Percentiles rank a stretch among this genome's conserved stretches.
These are phyloP conservation scores for Drosophila busckii DNA, from an alignment of 1,140 invertebrate genomes.

Conservation along the genomic window DNA sequence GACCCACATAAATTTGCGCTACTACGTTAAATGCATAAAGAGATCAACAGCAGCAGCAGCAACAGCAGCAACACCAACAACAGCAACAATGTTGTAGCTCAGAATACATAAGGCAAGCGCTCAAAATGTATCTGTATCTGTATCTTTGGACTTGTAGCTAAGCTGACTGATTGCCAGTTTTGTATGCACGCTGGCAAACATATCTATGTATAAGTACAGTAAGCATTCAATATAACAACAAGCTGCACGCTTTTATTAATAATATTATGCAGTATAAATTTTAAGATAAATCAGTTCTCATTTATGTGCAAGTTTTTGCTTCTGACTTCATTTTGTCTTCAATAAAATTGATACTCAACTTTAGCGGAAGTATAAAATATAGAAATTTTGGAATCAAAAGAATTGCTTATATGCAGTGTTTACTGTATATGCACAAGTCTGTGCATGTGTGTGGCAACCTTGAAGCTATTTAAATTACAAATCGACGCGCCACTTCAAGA, in stretches of 20 bases:
- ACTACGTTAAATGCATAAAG: conserved; percentile 63
- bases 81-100: conserved; percentile 14
- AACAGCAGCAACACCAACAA: background rate
- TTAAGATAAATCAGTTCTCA: too few relatives aligned
- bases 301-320: too few relatives aligned
- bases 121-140: conserved; percentile 37
- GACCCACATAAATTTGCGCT: conserved; percentile 68
- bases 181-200: conserved; percentile 54
- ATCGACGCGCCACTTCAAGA: conserved; percentile 48
- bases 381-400: too few relatives aligned
- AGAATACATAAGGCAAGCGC: conserved; percentile 9
- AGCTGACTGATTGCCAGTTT: conserved; percentile 54
- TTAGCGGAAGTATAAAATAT: too few relatives aligned
- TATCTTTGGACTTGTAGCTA: conserved; percentile 45
- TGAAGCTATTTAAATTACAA: conserved; percentile 78
- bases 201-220: conserved; percentile 3
- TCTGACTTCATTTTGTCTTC: too few relatives aligned
- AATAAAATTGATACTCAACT: too few relatives aligned
- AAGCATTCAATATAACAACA: too few relatives aligned
- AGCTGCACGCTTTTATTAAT: too few relatives aligned
- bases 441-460: conserved; percentile 53
- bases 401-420: conserved; percentile 1
- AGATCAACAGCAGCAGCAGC: conserved; percentile 14
- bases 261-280: too few relatives aligned
- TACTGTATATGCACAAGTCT: conserved; percentile 16